These are phyloP conservation scores for Heliocidaris tuberculata DNA, from an alignment of 35 echinoderm and acorn worm genomes.

Conservation along the genomic window DNA sequence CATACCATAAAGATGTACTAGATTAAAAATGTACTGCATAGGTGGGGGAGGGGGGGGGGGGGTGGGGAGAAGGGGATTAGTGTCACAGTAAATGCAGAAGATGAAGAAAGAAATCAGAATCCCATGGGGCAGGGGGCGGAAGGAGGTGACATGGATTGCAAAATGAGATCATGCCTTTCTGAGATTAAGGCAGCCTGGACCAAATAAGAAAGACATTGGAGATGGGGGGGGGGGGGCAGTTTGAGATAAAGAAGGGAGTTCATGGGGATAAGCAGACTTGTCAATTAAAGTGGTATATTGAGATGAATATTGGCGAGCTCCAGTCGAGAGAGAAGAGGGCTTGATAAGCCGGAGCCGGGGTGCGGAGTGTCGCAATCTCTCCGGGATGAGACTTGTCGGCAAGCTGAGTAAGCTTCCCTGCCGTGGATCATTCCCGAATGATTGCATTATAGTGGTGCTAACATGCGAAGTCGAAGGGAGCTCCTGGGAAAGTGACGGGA, in stretches of 20 bases:
- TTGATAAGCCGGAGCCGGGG: not conserved
- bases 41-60: no score
- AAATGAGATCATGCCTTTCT: no score
- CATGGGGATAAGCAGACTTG: not conserved
- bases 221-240: not conserved
- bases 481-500: not conserved
- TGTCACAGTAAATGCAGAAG: no score
- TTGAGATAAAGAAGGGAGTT: not conserved
- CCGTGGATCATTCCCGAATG: not conserved
- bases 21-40: no score
- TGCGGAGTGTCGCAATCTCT: not conserved
- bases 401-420: slow-evolving; percentile 30
- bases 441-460: slow-evolving; percentile 33
- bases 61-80: no score
- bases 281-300: slow-evolving; percentile 26
- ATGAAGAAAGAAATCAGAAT: no score
- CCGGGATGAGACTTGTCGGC: slow-evolving; percentile 29
- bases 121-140: no score
- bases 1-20: no score
- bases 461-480: not conserved
- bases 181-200: not conserved
- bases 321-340: not conserved
- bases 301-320: slow-evolving; percentile 16
- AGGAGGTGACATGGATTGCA: no score
- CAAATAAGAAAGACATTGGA: not conserved